Percentiles rank a stretch among this genome's conserved stretches.
These are phyloP conservation scores for Epizoanthus stellaris DNA, from an alignment of 92 coral and sea anemone species.

Conservation along the genomic window DNA sequence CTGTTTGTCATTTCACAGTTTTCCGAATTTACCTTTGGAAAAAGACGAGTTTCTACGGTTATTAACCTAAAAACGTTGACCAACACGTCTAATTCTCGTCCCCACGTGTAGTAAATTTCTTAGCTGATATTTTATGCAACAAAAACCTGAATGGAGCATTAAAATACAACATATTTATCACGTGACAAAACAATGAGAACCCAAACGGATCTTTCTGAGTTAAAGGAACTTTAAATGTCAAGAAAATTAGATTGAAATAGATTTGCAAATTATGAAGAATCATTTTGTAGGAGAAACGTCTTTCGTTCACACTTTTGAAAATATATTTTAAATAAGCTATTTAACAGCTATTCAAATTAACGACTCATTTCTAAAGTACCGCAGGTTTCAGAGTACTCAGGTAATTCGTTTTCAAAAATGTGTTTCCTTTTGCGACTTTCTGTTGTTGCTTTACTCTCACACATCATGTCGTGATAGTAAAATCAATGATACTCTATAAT, in stretches of 20 bases:
- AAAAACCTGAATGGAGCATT: background rate
- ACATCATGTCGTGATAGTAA: too few relatives aligned
- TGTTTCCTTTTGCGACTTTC: too few relatives aligned
- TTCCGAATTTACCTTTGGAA: background rate
- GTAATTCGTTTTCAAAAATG: too few relatives aligned
- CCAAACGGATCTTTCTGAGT: slow-evolving; percentile 2
- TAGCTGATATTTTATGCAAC: slow-evolving; percentile 9
- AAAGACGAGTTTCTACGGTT: background rate
- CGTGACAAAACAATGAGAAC: background rate
- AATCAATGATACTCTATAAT: too few relatives aligned
- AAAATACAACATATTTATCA: background rate
- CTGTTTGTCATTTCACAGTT: background rate
- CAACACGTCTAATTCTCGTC: background rate
- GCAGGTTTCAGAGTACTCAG: too few relatives aligned
- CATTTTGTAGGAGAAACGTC: too few relatives aligned
- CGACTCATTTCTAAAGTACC: too few relatives aligned
- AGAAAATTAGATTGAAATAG: background rate
- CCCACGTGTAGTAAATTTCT: background rate
- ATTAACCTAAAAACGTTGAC: background rate
- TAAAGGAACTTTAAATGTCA: background rate
- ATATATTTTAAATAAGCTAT: too few relatives aligned
- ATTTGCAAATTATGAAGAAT: too few relatives aligned
- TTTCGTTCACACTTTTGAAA: too few relatives aligned
- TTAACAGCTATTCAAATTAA: too few relatives aligned
- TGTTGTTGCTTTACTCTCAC: too few relatives aligned